phyloP scores from a whole-genome alignment of 2,113 vertebrate genomes.

The Chloropsis cyanopogon region DNA sequence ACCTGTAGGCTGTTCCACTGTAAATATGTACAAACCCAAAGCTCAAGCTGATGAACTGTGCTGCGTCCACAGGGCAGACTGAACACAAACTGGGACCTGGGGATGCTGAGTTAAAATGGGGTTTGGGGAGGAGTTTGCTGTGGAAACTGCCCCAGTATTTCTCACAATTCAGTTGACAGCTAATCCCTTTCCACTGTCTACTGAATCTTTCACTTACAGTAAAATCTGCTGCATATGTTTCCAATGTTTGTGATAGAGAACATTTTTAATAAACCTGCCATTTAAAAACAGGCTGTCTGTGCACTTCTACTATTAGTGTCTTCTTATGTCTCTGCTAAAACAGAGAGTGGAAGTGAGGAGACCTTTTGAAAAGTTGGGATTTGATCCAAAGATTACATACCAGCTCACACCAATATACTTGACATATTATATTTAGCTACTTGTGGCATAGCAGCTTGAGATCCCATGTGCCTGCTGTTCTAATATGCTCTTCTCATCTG shows the following conservation, averaged over 20 bases:
- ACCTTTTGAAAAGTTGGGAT: not conserved
- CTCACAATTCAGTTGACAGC: not conserved
- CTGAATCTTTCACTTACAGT: conserved; percentile 26
- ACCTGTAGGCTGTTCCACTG: not conserved
- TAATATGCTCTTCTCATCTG: not conserved
- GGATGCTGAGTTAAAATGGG: not conserved
- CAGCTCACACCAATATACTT: not conserved
- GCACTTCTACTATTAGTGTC: not conserved
- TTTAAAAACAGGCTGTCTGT: conserved; percentile 19
- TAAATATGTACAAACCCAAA: conserved; percentile 8
- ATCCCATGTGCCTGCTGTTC: not conserved
- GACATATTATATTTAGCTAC: not conserved
- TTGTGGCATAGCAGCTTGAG: not conserved
- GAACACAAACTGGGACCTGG: not conserved
- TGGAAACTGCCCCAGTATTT: not conserved
- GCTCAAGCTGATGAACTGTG: not conserved
- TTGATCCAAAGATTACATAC: not conserved
- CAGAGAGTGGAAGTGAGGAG: not conserved
- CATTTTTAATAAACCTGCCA: conserved; percentile 66
- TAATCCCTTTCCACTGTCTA: not conserved
- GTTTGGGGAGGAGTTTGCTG: not conserved
- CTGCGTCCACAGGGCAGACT: not conserved
- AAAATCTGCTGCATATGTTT: conserved; percentile 35
- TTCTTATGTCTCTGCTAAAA: not conserved
- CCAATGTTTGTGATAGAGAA: conserved; percentile 49